Conservation (phyloP, 1,140 invertebrate genomes). For the Micrasema longulum region DNA sequence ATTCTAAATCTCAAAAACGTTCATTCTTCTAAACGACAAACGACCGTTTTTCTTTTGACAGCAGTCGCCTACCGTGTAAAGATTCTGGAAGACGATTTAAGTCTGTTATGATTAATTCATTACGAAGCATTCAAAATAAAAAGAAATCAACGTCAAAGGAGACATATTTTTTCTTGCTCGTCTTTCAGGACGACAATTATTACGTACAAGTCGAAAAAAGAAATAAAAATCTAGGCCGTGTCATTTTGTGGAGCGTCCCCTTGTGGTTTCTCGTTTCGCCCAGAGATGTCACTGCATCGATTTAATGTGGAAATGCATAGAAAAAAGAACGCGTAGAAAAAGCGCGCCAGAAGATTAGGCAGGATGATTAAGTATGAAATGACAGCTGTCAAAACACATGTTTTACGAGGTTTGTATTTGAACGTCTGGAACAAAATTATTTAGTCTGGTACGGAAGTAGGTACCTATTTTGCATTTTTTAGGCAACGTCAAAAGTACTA, state of each 20-base stretch:
- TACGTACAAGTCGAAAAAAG: slow-evolving; percentile 2
- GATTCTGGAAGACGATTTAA: slow-evolving; percentile 20
- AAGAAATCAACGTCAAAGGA: slow-evolving; percentile 9
- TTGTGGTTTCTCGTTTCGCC: slow-evolving; percentile 22
- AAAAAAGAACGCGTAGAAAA: slow-evolving; percentile 37
- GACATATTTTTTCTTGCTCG: slow-evolving; percentile 34
- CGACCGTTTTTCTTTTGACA: slow-evolving; percentile 24
- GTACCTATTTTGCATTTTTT: too few relatives aligned
- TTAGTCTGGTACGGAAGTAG: too few relatives aligned
- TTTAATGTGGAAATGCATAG: slow-evolving; percentile 24
- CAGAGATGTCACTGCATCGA: slow-evolving; percentile 16
- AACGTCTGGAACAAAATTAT: too few relatives aligned
- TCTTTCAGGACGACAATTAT: slow-evolving; percentile 28
- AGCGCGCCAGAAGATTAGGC: slow-evolving; percentile 49
- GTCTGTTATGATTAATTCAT: slow-evolving; percentile 38
- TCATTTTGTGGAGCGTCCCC: slow-evolving; percentile 6
- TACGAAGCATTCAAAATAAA: slow-evolving; percentile 32
- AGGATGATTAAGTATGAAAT: slow-evolving; percentile 52
- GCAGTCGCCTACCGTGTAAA: slow-evolving; percentile 1
- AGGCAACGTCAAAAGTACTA: too few relatives aligned
- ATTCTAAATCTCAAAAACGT: too few relatives aligned
- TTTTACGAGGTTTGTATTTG: slow-evolving; percentile 36
- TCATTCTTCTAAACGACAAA: not conserved
- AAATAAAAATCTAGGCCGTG: not conserved
- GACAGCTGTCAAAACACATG: slow-evolving; percentile 55